Evolutionary conservation across 2,888 invertebrate species (phyloP), one percentile per base, ranked within the genome.

Genomic region (Heliconius cydno): DNA sequence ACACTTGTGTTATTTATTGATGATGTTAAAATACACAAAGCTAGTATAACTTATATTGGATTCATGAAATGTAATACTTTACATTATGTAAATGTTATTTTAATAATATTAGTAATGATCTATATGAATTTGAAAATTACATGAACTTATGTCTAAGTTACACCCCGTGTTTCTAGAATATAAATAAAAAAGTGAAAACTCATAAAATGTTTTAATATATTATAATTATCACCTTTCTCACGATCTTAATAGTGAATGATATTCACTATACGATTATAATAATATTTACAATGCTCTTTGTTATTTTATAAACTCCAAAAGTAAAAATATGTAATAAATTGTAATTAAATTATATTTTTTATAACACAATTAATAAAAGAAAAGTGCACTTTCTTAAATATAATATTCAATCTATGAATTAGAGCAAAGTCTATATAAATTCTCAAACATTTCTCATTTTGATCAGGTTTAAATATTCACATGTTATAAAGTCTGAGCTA

Each of bases 131-230:
- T 79, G 77, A 57, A 28, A 57, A 71, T 67, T 76, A 77, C 77
- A 75, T 73, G 66, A 63, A 74, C 70, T 75, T 76, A 76, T 79
- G 75, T 77, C 67, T 80, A 82, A 80, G 77, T 73, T 79, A 73
- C 77, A 79, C 76, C 80, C 80, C 80, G 71, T 79, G 80, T 82
- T 82, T 78, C 60, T 81, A 80, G 78, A 77, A 74, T 70, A 46
- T 60, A 77, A 80, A 80, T 80, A 81, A 79, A 81, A 79, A 81
- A 65, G 15, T 80, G 52, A n/a, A 74, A 76, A 76, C 65, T 78
- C 34, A 57, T 25, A 73, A 66, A 65, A 66, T 72, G 57, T 72
- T 63, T 78, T 81, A 76, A 52, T 52, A 34, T 52, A 19, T 78
- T 78, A 34, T 34, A 34, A 34, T 80, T 71, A 78, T 78, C 73